Evolutionary conservation across 2,113 vertebrate genomes (phyloP), one percentile per base, ranked within the genome.

Genomic region (Pseudolaguvia tuberculata): DNA sequence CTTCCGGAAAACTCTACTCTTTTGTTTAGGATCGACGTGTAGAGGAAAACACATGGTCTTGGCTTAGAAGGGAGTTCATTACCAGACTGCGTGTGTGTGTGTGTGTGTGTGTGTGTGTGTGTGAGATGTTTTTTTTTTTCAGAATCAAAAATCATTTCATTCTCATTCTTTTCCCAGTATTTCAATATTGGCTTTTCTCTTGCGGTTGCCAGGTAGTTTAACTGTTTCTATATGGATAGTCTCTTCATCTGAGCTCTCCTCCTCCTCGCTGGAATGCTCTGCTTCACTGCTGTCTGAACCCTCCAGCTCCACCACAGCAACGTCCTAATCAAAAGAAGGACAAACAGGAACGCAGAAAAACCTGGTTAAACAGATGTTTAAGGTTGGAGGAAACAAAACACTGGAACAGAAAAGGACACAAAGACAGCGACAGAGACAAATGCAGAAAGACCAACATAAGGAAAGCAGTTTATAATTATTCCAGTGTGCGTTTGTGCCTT

Each of bases 231-330:
- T 73, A 0, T 91, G 93, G 76, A 96, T n/a, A 62, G 71, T 66
- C 0, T 84, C 89, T 0, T 90, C 90, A 0, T 82, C 81, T 27
- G 89, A 91, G 29, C 90, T 80, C 74, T 88, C 78, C 4, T 87
- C 78, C 83, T 89, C n/a, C n/a, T n/a, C n/a, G n/a, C n/a, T n/a
- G 79, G 0, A 85, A 65, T 8, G 76, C 10, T 88, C 88, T 45
- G 89, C 89, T 0, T 89, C 87, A n/a, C 83, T 78, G 18, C 76
- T 73, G 21, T 90, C 89, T 0, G 91, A 93, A 20, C 69, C 87
- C 63, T 85, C 88, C 79, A 96, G 86, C 82, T 97, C 93, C 84
- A 96, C 92, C 58, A 97, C 69, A 2, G 94, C 93, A 11, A 98
- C 89, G 10, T 97, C 94, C 95, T 98, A 79, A 5, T 39, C 79